Percentiles rank a stretch among this genome's conserved stretches.
Evolutionary conservation across 2,797 vertebrate genomes (phyloP).

Genomic region (Labeo calbasu): DNA sequence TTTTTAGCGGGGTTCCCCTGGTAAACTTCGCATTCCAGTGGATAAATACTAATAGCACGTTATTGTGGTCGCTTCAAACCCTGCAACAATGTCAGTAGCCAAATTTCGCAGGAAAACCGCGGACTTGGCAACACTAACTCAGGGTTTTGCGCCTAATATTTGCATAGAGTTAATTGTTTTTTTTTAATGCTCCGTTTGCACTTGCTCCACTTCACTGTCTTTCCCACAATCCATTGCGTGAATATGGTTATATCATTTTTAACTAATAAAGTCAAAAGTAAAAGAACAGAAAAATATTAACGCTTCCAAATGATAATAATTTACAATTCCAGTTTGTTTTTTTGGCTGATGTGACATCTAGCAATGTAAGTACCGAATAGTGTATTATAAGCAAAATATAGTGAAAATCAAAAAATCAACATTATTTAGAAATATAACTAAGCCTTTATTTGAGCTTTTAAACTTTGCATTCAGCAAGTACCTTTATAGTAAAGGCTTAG

Average conservation of each 20-base stretch:
- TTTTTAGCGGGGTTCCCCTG: too few relatives aligned
- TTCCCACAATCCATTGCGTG: not conserved
- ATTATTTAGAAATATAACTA: not conserved
- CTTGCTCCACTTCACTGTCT: not conserved
- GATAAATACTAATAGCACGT: too few relatives aligned
- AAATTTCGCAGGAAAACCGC: too few relatives aligned
- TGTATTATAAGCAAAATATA: not conserved
- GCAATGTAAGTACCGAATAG: not conserved
- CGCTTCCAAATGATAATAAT: not conserved
- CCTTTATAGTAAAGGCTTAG: not conserved
- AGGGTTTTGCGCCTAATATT: not conserved
- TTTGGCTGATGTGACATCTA: not conserved
- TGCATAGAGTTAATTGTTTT: not conserved
- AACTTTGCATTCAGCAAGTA: not conserved
- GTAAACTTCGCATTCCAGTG: too few relatives aligned
- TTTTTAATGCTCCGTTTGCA: not conserved
- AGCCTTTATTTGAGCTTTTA: not conserved
- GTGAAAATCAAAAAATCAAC: too few relatives aligned
- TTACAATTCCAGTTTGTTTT: not conserved
- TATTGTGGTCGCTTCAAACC: too few relatives aligned
- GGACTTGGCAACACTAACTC: too few relatives aligned
- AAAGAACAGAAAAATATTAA: not conserved
- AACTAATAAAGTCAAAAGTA: not conserved
- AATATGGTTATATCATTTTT: not conserved
- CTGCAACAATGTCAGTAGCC: too few relatives aligned